Evolutionary conservation across 2,888 invertebrate species (phyloP).

Genomic region (Heliconius sara): DNA sequence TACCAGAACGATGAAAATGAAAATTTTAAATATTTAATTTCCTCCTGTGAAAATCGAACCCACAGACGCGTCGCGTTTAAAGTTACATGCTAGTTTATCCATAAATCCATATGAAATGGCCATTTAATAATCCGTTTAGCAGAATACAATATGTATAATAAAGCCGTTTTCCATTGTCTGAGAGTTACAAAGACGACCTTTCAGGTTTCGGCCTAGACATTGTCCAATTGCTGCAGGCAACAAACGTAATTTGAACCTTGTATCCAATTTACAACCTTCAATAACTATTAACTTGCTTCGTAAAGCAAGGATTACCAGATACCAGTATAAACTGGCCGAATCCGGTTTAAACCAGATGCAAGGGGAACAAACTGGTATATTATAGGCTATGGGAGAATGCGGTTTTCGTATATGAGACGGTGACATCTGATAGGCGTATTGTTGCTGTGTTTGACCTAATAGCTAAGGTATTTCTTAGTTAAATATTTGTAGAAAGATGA

Average conservation of each 20-base stretch:
- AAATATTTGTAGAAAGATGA: not conserved
- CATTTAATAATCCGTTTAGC: conserved; percentile 46
- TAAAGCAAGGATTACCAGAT: conserved; percentile 48
- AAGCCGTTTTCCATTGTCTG: conserved; percentile 50
- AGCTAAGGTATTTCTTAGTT: conserved; percentile 11
- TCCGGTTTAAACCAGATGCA: conserved; percentile 46
- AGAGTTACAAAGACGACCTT: conserved; percentile 56
- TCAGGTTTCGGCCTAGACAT: conserved; percentile 54
- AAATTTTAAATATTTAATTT: too few relatives aligned
- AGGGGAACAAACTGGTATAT: conserved; percentile 51
- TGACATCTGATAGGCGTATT: conserved; percentile 65
- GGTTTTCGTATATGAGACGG: conserved; percentile 70
- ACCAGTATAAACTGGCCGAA: conserved; percentile 58
- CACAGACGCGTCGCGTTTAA: too few relatives aligned
- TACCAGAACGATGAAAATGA: too few relatives aligned
- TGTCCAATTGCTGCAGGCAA: conserved; percentile 60
- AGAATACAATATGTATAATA: conserved; percentile 46
- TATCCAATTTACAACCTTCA: conserved; percentile 54
- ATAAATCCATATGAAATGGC: conserved; percentile 42
- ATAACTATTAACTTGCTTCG: conserved; percentile 48
- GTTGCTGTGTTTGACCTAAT: conserved; percentile 32
- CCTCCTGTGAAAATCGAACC: too few relatives aligned
- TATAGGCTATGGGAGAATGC: conserved; percentile 69
- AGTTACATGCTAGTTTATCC: too few relatives aligned
- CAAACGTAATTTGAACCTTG: conserved; percentile 51